Evolutionary conservation across 1,140 invertebrate genomes (phyloP), one percentile per base, ranked within the genome.

Genomic region (Calycopis cecrops): DNA sequence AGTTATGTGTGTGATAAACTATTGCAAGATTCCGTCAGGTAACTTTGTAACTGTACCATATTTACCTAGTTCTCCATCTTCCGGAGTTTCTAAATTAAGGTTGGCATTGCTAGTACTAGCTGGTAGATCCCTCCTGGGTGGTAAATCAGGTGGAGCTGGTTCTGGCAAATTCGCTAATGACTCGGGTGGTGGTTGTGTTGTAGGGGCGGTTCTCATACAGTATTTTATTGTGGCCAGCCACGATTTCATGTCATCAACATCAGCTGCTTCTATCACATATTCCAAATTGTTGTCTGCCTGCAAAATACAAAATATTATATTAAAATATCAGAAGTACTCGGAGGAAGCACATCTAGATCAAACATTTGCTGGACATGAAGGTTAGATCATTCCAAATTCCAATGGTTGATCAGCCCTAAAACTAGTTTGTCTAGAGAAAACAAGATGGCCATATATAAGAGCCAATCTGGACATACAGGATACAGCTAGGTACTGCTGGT

Each of bases 241-340:
- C 11, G 93, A 93, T 66, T 93, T 92, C 95, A 98, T 97, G 65
- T 98, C 97, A 51, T 93, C 92, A 0, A 93, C 91, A 79, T 96
- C 95, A 35, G 93, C 91, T 21, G 97, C 96, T 81, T 98, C 97
- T 70, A 99, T 97, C 21, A 99, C 96, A 88, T 98, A 98, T 79
- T 99, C 97, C 90, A 96, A 94, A 67, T 94, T 95, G 73, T 96
- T 95, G 71, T 95, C 94, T 28, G 96, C 96, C 90, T 88, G 65
- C 10, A 78, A 81, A 33, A 9, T 12, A 11, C 9, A 49, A 12
- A 37, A 53, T 34, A 48, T 14, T 7, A 37, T 38, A 51, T 59
- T 17, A n/a, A 35, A 35, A 14, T 44, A 14, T 38, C 18, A 17
- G n/a, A n/a, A n/a, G n/a, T n/a, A n/a, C n/a, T n/a, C n/a, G n/a